Evolutionary conservation across 1,140 invertebrate genomes (phyloP), one percentile per base, ranked within the genome.

Genomic region (Maniola jurtina): DNA sequence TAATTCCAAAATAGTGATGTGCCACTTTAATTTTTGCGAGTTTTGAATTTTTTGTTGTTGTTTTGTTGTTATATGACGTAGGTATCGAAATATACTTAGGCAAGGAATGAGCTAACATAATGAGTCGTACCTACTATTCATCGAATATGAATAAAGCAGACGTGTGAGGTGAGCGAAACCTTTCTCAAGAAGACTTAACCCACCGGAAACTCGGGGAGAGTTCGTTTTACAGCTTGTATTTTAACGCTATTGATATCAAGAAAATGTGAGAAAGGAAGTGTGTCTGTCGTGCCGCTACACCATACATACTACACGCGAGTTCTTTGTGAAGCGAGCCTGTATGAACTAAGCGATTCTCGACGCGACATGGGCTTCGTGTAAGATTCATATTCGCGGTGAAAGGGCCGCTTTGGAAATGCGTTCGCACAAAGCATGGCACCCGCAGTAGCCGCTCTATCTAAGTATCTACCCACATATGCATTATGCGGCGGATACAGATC

Each of bases 211-310:
- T 74, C 64, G 70, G 71, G 71, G 78, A 85, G 84, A 86, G 78
- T 85, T 87, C 81, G 67, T 84, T 80, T 88, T 83, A 84, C 79
- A 76, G 81, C 75, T 73, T 78, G 77, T 79, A 81, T 77, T 87
- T 86, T 87, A 83, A 83, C 76, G 81, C 85, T 82, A 87, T 89
- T 87, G 83, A 89, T 88, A 88, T 83, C 79, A 81, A 82, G 83
- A 86, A 89, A 90, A 89, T 89, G 83, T 90, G 86, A 89, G 88
- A 90, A 90, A 90, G 88, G 88, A 89, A 89, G 85, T 85, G 76
- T 84, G 83, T 86, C 81, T 84, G 86, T 85, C 78, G 74, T 85
- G 79, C 77, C 79, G 78, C 77, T 83, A 84, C 82, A 83, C 81
- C 82, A 76, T 78, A 78, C 80, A 82, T 76, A 85, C 76, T 80